phyloP scores from a whole-genome alignment of 2,113 vertebrate species.

The Carassius auratus region DNA sequence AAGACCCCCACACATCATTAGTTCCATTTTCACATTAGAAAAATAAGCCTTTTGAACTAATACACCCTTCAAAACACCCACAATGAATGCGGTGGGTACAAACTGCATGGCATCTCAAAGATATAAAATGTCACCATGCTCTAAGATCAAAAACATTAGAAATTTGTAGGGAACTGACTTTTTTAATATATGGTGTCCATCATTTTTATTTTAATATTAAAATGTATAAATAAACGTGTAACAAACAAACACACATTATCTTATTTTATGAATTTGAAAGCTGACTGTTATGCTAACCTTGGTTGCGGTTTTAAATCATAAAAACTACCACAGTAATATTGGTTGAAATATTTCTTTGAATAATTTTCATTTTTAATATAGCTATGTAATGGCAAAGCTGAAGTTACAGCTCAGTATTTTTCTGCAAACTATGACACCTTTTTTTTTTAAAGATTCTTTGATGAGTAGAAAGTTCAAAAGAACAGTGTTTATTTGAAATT shows the following conservation, averaged over 20 bases:
- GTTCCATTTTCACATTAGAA: constrained; percentile 84
- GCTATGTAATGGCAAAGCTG: neutral
- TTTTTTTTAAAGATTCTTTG: neutral
- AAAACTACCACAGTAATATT: neutral
- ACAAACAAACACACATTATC: neutral
- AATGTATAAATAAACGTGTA: neutral
- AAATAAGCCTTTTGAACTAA: constrained; percentile 83
- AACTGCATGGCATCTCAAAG: constrained; percentile 56
- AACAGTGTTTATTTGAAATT: neutral
- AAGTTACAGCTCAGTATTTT: neutral
- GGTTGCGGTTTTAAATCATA: neutral
- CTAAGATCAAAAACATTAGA: constrained; percentile 48
- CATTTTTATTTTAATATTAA: neutral
- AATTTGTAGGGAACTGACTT: neutral
- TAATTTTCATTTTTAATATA: neutral
- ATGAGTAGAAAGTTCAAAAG: neutral
- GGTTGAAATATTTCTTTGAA: neutral
- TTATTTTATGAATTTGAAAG: neutral
- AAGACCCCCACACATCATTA: constrained; percentile 80
- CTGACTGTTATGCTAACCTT: neutral
- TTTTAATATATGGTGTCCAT: neutral
- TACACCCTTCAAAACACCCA: constrained; percentile 75
- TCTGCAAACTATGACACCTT: neutral
- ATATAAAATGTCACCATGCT: constrained; percentile 59
- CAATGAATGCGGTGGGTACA: constrained; percentile 64